Conservation (phyloP, 2,888 invertebrate genomes). For the Hyalella azteca region DNA sequence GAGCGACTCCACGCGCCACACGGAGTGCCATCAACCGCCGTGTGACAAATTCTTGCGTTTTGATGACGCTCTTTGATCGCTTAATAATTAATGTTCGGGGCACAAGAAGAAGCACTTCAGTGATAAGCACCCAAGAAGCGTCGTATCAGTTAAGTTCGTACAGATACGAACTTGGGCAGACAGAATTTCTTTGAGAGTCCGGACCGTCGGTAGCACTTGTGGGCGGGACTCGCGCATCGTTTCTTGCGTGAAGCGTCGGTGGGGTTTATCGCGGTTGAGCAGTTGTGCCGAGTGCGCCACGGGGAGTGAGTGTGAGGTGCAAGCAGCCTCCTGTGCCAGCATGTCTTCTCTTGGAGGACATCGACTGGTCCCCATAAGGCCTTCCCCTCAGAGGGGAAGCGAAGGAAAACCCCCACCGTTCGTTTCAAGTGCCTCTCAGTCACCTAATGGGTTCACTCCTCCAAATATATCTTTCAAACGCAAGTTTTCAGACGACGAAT, state of each 20-base stretch:
- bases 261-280: constrained; percentile 39
- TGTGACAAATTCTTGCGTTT: not conserved
- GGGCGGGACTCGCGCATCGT: not conserved
- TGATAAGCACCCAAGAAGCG: not conserved
- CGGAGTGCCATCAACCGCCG: constrained; percentile 40
- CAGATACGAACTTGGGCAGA: constrained; percentile 7
- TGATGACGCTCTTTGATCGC: constrained; percentile 6
- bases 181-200: not conserved
- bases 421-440: constrained; percentile 43
- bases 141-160: constrained; percentile 16
- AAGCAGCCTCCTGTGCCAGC: constrained; percentile 41
- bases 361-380: constrained; percentile 56
- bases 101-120: constrained; percentile 11
- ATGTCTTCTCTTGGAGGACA: constrained; percentile 56
- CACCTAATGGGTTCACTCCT: constrained; percentile 50
- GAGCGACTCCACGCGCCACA: constrained; percentile 55
- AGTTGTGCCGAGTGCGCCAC: constrained; percentile 26
- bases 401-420: constrained; percentile 43
- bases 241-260: constrained; percentile 26
- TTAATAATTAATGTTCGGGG: not conserved
- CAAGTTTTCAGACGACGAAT: constrained; percentile 48
- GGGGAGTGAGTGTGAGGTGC: constrained; percentile 45
- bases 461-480: constrained; percentile 54
- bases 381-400: constrained; percentile 53
- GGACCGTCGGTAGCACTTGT: constrained; percentile 7